phyloP scores from a whole-genome alignment of 2,888 invertebrate species.

The Dione vanillae region DNA sequence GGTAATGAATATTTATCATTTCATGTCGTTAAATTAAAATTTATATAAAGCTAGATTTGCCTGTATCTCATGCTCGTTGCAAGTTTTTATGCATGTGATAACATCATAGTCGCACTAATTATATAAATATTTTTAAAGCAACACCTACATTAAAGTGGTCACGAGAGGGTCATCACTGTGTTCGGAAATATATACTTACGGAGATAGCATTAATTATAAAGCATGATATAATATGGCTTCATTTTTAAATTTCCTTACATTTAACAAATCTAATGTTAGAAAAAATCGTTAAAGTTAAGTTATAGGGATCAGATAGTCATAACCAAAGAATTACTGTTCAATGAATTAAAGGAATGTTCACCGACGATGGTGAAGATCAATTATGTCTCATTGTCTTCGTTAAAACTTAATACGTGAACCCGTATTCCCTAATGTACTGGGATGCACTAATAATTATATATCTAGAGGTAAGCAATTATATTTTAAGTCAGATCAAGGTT shows the following conservation, averaged over 20 bases:
- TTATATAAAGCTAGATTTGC: not conserved
- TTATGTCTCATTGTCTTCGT: constrained; percentile 55
- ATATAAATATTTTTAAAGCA: not conserved
- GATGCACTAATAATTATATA: constrained; percentile 40
- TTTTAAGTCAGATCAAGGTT: too few relatives aligned
- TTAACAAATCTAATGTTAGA: not conserved
- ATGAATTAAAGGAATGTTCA: constrained; percentile 41
- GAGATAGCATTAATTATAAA: not conserved
- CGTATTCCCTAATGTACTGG: constrained; percentile 49
- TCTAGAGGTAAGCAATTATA: not conserved
- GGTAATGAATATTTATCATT: not conserved
- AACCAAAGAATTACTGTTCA: constrained; percentile 1
- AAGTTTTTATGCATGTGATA: constrained; percentile 1
- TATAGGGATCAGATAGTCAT: not conserved
- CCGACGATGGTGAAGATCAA: constrained; percentile 47
- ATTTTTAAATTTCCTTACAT: not conserved
- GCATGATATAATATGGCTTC: not conserved
- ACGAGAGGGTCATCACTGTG: not conserved
- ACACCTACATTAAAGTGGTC: not conserved
- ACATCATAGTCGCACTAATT: not conserved
- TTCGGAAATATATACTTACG: not conserved
- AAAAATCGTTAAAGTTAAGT: not conserved
- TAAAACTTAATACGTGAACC: constrained; percentile 39
- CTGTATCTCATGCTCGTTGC: not conserved
- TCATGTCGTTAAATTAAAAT: not conserved